Percentiles rank a stretch among this genome's conserved stretches.
phyloP scores from a whole-genome alignment of 2,113 vertebrate genomes.

The Prochilodus magdalenae region DNA sequence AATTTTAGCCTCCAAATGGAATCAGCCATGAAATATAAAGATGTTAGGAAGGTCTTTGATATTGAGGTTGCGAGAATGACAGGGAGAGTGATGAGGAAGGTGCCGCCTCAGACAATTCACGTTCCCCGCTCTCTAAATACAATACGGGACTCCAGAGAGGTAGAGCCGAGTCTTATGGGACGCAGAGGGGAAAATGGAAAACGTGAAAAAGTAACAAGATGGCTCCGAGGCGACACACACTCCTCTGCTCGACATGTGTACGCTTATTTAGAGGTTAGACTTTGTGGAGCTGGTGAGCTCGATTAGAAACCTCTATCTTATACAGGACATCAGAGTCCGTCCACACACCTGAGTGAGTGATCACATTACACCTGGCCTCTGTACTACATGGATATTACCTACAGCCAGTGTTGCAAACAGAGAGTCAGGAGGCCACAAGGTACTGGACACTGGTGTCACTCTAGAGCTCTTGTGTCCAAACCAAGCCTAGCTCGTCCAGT shows the following conservation, averaged over 20 bases:
- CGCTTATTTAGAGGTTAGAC: background rate
- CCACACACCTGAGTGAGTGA: no score
- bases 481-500: no score
- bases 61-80: conserved; percentile 22
- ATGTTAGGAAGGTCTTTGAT: conserved; percentile 22
- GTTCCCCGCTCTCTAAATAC: background rate
- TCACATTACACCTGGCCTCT: no score
- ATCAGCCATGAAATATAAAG: conserved; percentile 41
- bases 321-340: background rate
- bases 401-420: no score
- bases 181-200: conserved; percentile 7
- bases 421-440: no score
- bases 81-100: conserved; percentile 19
- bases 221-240: background rate
- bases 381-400: no score
- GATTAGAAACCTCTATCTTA: background rate
- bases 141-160: background rate
- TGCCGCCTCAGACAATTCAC: conserved; percentile 14
- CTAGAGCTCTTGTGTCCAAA: no score
- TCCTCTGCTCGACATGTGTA: background rate
- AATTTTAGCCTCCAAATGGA: background rate
- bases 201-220: background rate
- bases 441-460: no score
- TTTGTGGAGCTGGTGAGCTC: background rate
- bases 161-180: background rate